A percentile compares a stretch with the other conserved stretches of the same genome.
phyloP scores from a whole-genome alignment of 1,140 invertebrate genomes.

The Nephila pilipes region DNA sequence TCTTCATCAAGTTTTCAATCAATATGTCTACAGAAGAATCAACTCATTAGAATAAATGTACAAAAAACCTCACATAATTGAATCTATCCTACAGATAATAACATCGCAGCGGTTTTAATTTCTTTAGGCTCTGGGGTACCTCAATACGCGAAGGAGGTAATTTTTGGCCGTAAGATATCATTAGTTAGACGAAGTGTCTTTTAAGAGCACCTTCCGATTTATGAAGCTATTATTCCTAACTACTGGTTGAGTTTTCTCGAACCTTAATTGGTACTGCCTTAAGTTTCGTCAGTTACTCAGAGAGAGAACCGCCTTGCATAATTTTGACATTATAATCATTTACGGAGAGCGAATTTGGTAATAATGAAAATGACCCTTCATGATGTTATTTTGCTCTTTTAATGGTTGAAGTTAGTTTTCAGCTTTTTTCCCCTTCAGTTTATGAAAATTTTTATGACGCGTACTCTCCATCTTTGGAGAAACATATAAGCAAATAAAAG shows the following conservation, averaged over 20 bases:
- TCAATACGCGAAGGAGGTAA: no score
- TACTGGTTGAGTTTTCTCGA: not conserved
- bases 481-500: not conserved
- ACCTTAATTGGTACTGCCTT: not conserved
- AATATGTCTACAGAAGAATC: no score
- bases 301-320: not conserved
- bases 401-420: not conserved
- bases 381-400: not conserved
- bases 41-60: no score
- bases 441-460: not conserved
- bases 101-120: no score
- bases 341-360: not conserved
- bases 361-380: conserved; percentile 5
- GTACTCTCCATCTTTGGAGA: not conserved
- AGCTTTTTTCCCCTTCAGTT: not conserved
- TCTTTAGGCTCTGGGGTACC: no score
- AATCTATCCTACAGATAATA: no score
- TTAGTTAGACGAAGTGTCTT: not conserved
- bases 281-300: not conserved
- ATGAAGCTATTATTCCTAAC: not conserved
- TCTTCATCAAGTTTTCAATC: no score
- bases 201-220: not conserved
- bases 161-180: not conserved
- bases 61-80: no score
- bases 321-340: conserved; percentile 6